These are phyloP conservation scores for Crocidura indochinensis DNA, from an alignment of 2,797 vertebrate genomes.

Conservation along the genomic window DNA sequence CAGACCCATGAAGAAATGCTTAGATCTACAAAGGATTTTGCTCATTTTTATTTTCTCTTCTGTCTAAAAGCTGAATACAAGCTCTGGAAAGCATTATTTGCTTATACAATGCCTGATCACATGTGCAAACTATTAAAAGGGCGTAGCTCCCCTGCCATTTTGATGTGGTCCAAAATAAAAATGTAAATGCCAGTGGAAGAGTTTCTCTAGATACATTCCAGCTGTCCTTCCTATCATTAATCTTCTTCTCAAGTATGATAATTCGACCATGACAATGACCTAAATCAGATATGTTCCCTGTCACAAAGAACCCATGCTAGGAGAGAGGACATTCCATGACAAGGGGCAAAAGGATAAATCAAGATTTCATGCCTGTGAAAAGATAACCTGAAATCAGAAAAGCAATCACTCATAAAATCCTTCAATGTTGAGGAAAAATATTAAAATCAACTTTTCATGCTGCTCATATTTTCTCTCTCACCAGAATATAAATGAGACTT, in stretches of 20 bases:
- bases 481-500: constrained; percentile 25
- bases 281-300: constrained; percentile 46
- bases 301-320: constrained; percentile 47
- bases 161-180: constrained; percentile 57
- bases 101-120: constrained; percentile 63
- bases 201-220: constrained; percentile 38
- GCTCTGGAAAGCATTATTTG: constrained; percentile 66
- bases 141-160: constrained; percentile 43
- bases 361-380: background rate
- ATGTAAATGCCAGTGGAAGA: background rate
- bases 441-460: background rate
- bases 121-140: background rate
- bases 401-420: constrained; percentile 1
- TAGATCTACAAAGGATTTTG: constrained; percentile 70
- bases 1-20: constrained; percentile 58
- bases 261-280: constrained; percentile 62
- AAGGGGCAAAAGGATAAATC: constrained; percentile 42
- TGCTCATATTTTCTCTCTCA: background rate
- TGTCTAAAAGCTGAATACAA: constrained; percentile 74
- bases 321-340: background rate
- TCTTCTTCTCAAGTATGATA: constrained; percentile 40
- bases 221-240: constrained; percentile 14
- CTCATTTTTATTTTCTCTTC: constrained; percentile 68
- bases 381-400: constrained; percentile 26
- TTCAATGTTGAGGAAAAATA: constrained; percentile 49